These are phyloP conservation scores for Trochalopteron elliotii DNA, from an alignment of 2,113 vertebrate genomes.

Conservation along the genomic window DNA sequence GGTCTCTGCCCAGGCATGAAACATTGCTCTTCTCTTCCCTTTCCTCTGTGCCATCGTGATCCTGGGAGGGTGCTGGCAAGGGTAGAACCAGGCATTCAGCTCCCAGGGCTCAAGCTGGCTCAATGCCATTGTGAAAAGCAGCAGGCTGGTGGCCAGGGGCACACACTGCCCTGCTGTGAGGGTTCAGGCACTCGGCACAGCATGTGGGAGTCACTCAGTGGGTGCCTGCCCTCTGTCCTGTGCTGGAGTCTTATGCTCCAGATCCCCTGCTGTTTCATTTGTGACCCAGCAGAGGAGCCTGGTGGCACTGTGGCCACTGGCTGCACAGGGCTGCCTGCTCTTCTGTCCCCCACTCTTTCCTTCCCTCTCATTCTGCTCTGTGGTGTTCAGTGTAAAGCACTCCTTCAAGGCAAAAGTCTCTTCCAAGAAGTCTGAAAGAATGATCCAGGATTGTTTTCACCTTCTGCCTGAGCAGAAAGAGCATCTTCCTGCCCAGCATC, in stretches of 20 bases:
- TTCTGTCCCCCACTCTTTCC: neutral
- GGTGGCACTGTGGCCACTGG: neutral
- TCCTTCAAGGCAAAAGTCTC: neutral
- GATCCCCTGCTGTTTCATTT: fast-evolving
- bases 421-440: neutral
- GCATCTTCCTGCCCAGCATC: neutral
- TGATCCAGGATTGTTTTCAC: neutral
- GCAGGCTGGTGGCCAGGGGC: neutral
- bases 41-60: neutral
- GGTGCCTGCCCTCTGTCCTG: neutral
- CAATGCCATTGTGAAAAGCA: neutral
- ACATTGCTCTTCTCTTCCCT: neutral
- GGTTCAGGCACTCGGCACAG: neutral
- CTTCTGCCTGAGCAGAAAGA: neutral
- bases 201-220: fast-evolving
- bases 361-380: neutral
- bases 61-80: neutral
- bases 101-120: neutral
- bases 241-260: neutral
- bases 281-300: neutral
- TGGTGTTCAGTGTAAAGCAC: neutral
- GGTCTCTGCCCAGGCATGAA: neutral
- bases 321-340: neutral
- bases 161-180: neutral
- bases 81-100: neutral